A percentile compares a stretch with the other conserved stretches of the same genome.
Evolutionary conservation across 2,888 invertebrate genomes (phyloP).

Genomic region (Cepaea hortensis): DNA sequence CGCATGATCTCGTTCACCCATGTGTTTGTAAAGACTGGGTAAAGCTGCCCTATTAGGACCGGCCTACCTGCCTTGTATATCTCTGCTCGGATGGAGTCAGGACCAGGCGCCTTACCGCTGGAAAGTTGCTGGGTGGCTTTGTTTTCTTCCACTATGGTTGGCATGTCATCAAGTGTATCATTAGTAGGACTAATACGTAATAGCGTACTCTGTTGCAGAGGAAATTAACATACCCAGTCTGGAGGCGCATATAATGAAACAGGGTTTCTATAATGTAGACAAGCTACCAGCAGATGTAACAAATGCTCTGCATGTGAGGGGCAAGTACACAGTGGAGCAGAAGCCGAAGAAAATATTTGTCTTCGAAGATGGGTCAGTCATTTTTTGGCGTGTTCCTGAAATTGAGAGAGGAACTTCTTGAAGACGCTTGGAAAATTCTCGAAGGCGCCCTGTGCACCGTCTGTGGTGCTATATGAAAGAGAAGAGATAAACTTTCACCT

Average conservation of each 20-base stretch:
- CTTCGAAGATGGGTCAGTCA: constrained; percentile 88
- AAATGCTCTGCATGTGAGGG: no score
- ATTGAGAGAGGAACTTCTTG: constrained; percentile 60
- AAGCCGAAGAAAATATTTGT: background rate
- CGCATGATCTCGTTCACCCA: no score
- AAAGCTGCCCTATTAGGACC: no score
- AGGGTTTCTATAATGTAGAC: constrained; percentile 84
- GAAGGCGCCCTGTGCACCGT: constrained; percentile 75
- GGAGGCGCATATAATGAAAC: constrained; percentile 82
- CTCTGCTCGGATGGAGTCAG: no score
- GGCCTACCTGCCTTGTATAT: no score
- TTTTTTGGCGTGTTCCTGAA: constrained; percentile 80
- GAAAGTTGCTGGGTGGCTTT: no score
- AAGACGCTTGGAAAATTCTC: constrained; percentile 49
- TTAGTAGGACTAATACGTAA: constrained; percentile 78
- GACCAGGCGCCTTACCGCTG: no score
- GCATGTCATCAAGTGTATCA: no score
- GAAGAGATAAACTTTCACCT: constrained; percentile 91
- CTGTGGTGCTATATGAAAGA: constrained; percentile 85
- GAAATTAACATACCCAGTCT: constrained; percentile 88
- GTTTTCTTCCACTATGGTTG: no score
- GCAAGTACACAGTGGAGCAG: no score
- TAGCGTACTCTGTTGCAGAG: constrained; percentile 91
- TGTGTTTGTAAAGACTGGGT: no score
- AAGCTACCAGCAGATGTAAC: constrained; percentile 66